Evolutionary conservation across 2,797 vertebrate genomes (phyloP).

Genomic region (Champsocephalus esox): DNA sequence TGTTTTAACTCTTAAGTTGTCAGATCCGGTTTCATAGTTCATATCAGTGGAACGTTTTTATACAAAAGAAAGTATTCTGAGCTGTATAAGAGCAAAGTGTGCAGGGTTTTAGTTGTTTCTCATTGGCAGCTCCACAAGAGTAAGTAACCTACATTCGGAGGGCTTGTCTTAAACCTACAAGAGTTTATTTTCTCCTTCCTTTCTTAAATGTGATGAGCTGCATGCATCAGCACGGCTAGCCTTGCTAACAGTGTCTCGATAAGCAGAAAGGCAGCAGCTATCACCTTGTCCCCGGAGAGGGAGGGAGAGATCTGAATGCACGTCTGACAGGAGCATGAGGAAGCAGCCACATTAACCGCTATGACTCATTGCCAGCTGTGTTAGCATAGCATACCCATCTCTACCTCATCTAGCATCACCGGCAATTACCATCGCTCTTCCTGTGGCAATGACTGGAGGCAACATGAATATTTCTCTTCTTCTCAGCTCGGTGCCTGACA

Average conservation of each 20-base stretch:
- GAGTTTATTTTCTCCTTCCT: background rate
- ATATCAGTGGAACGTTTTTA: slow-evolving; percentile 6
- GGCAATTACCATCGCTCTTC: slow-evolving; percentile 75
- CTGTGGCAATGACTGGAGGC: slow-evolving; percentile 57
- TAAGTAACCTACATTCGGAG: background rate
- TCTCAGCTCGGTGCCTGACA: slow-evolving; percentile 55
- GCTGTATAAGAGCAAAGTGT: background rate
- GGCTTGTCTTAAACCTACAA: slow-evolving; percentile 21
- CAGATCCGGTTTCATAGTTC: slow-evolving; percentile 7
- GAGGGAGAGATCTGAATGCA: slow-evolving; percentile 51
- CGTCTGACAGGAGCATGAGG: slow-evolving; percentile 61
- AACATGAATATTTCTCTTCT: slow-evolving; percentile 48
- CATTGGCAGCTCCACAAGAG: background rate
- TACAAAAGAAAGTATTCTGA: background rate
- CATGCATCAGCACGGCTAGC: background rate
- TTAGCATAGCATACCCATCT: slow-evolving; percentile 70
- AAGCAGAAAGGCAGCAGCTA: slow-evolving; percentile 45
- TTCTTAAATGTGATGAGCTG: slow-evolving; percentile 19
- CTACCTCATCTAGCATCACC: slow-evolving; percentile 58
- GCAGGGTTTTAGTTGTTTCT: background rate
- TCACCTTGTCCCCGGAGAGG: slow-evolving; percentile 57
- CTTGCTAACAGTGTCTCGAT: slow-evolving; percentile 40
- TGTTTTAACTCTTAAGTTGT: slow-evolving; percentile 3
- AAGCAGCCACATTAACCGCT: slow-evolving; percentile 59
- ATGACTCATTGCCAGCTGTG: slow-evolving; percentile 69